Conservation (phyloP, 2,797 vertebrate genomes). For the Aplochiton taeniatus region DNA sequence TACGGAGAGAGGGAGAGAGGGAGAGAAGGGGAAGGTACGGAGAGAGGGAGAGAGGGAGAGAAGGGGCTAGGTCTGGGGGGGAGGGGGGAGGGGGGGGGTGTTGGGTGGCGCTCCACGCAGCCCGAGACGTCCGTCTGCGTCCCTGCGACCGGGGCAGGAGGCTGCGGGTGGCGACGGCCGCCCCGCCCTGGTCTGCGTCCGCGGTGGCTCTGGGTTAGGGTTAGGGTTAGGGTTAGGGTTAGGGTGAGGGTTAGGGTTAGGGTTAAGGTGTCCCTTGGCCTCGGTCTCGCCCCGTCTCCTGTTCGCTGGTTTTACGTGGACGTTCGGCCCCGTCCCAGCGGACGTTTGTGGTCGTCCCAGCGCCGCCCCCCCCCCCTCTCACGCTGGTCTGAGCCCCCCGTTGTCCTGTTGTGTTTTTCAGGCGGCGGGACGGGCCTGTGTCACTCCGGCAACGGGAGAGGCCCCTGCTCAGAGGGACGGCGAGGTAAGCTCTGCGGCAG, state of each 20-base stretch:
- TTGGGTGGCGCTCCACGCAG: slow-evolving; percentile 2
- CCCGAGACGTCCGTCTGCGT: slow-evolving; percentile 45
- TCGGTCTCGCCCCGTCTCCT: slow-evolving; percentile 50
- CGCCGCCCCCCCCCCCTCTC: background rate
- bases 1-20: slow-evolving; percentile 43
- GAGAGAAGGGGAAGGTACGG: too few relatives aligned
- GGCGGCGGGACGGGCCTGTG: background rate
- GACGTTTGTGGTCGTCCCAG: too few relatives aligned
- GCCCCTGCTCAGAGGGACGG: background rate
- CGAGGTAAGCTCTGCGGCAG: slow-evolving; percentile 55
- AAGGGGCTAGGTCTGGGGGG: slow-evolving; percentile 29
- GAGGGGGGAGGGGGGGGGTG: slow-evolving; percentile 5
- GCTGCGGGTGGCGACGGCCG: slow-evolving; percentile 57
- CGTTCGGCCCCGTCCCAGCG: too few relatives aligned
- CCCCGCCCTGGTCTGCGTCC: slow-evolving; percentile 61
- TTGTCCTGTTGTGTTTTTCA: background rate
- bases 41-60: slow-evolving; percentile 36
- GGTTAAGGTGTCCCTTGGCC: too few relatives aligned
- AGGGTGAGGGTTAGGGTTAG: too few relatives aligned
- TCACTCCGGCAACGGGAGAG: slow-evolving; percentile 13
- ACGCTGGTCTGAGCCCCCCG: background rate
- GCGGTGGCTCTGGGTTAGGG: slow-evolving; percentile 54
- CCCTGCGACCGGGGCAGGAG: slow-evolving; percentile 31
- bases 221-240: too few relatives aligned
- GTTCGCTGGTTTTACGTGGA: slow-evolving; percentile 2